Evolutionary conservation across 2,888 invertebrate species (phyloP).

Genomic region (Ennomos erosarius): DNA sequence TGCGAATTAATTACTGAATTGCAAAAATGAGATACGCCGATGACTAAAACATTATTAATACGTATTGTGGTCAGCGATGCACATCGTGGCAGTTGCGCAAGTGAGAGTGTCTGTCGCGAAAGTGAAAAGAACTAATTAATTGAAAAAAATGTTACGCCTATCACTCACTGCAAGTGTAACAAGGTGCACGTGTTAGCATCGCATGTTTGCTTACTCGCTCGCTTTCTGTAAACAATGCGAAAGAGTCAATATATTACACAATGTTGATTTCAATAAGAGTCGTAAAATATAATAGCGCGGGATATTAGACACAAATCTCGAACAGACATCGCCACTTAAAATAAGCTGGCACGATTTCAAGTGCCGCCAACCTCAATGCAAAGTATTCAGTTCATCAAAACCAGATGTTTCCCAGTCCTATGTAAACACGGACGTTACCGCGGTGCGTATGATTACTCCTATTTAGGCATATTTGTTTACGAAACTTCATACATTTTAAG

Average conservation of each 20-base stretch:
- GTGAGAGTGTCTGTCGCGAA: slow-evolving; percentile 66
- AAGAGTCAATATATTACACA: slow-evolving; percentile 35
- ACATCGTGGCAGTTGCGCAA: slow-evolving; percentile 50
- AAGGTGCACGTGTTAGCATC: slow-evolving; percentile 14
- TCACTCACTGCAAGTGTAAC: slow-evolving; percentile 12
- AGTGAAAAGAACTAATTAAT: slow-evolving; percentile 62
- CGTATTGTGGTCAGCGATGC: slow-evolving; percentile 56
- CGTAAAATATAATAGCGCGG: slow-evolving; percentile 64
- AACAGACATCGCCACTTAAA: slow-evolving; percentile 81
- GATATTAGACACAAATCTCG: slow-evolving; percentile 75
- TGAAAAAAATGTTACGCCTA: slow-evolving; percentile 22
- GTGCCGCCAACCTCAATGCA: slow-evolving; percentile 79
- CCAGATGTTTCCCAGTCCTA: slow-evolving; percentile 77
- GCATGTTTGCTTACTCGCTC: slow-evolving; percentile 16
- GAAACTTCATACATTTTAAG: slow-evolving; percentile 26
- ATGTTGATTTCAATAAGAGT: slow-evolving; percentile 61
- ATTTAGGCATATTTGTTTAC: slow-evolving; percentile 50
- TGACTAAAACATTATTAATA: slow-evolving; percentile 61
- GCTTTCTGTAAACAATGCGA: slow-evolving; percentile 23
- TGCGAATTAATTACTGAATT: slow-evolving; percentile 40
- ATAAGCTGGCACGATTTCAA: slow-evolving; percentile 84
- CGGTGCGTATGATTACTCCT: slow-evolving; percentile 53
- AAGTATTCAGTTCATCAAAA: slow-evolving; percentile 83
- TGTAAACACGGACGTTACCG: slow-evolving; percentile 69
- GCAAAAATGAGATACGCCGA: slow-evolving; percentile 43